Evolutionary conservation across 1,140 invertebrate species (phyloP).

Genomic region (Ceratosolen fusciceps): DNA sequence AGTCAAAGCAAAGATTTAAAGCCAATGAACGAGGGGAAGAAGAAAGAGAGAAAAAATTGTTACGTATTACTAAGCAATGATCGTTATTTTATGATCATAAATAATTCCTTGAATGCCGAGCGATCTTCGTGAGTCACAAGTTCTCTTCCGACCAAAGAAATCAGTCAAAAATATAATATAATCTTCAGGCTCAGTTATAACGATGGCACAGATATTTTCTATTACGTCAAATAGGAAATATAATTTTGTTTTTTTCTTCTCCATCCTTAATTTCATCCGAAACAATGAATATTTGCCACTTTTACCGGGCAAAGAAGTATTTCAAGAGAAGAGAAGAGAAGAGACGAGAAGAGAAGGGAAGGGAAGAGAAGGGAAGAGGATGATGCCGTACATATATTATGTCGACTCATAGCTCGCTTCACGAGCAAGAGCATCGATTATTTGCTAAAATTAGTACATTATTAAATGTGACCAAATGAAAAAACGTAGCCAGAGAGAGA

Average conservation of each 20-base stretch:
- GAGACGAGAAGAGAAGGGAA: too few relatives aligned
- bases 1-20: conserved; percentile 23
- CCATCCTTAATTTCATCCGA: background rate
- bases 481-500: too few relatives aligned
- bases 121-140: conserved; percentile 26
- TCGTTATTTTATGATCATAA: conserved; percentile 34
- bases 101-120: conserved; percentile 39
- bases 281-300: background rate
- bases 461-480: too few relatives aligned
- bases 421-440: too few relatives aligned
- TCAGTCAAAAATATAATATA: conserved; percentile 37
- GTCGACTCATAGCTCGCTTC: too few relatives aligned
- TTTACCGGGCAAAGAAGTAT: background rate
- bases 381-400: too few relatives aligned
- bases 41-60: background rate
- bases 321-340: background rate
- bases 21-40: background rate
- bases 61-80: conserved; percentile 21
- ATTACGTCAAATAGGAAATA: background rate
- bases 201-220: background rate
- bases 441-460: too few relatives aligned
- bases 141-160: conserved; percentile 27
- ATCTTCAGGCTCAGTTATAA: conserved; percentile 1
- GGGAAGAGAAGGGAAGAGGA: too few relatives aligned
- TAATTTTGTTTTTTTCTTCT: too few relatives aligned